Conservation (phyloP, 2,113 vertebrate species). For the Sander vitreus region DNA sequence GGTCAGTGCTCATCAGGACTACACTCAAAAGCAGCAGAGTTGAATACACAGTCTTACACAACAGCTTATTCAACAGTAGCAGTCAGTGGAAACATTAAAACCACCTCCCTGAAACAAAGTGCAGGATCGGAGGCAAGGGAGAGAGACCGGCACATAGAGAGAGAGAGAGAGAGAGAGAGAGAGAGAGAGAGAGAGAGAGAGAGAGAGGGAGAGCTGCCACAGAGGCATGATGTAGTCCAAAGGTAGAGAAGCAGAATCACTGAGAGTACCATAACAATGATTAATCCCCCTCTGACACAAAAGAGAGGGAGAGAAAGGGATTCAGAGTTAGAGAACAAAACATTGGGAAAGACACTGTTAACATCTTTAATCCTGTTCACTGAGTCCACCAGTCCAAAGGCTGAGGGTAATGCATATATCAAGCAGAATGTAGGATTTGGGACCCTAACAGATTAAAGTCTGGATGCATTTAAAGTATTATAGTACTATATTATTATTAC, state of each 20-base stretch:
- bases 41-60: conserved; percentile 34
- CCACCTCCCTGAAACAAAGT: not conserved
- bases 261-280: not conserved
- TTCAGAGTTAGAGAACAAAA: conserved; percentile 5
- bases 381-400: not conserved
- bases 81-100: conserved; percentile 36
- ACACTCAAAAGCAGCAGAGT: conserved; percentile 18
- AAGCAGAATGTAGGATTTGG: not conserved
- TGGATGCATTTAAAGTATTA: too few species aligned
- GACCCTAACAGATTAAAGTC: too few species aligned
- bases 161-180: not conserved
- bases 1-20: conserved; percentile 11
- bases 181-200: not conserved
- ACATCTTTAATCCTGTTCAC: not conserved
- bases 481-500: too few species aligned
- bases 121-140: not conserved
- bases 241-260: conserved; percentile 7
- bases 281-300: conserved; percentile 15
- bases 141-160: not conserved
- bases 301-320: not conserved
- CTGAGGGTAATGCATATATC: not conserved
- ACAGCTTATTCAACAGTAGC: conserved; percentile 45
- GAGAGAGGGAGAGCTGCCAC: not conserved
- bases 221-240: conserved; percentile 23
- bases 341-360: not conserved